Evolutionary conservation across 2,888 invertebrate genomes (phyloP).

Genomic region (Hedya salicella): DNA sequence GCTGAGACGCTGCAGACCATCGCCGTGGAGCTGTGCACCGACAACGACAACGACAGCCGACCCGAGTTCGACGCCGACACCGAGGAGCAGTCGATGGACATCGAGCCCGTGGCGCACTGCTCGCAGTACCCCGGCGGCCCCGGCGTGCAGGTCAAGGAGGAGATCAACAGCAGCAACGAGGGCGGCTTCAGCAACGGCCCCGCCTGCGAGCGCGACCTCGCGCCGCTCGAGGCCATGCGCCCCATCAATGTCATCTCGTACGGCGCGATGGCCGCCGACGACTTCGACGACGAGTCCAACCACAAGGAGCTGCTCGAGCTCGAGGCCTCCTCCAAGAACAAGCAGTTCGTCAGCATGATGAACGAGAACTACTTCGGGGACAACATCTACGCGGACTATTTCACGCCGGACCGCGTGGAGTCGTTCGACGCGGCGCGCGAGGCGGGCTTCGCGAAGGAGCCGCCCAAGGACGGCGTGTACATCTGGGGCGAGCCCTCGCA

Average conservation of each 20-base stretch:
- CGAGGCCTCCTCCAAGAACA: conserved; percentile 74
- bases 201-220: conserved; percentile 57
- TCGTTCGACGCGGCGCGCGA: conserved; percentile 69
- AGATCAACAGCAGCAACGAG: conserved; percentile 72
- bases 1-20: conserved; percentile 62
- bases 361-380: conserved; percentile 81
- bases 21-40: conserved; percentile 65
- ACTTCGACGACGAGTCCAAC: conserved; percentile 75
- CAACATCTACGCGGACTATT: conserved; percentile 80
- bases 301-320: conserved; percentile 73
- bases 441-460: conserved; percentile 59
- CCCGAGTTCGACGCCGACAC: conserved; percentile 70
- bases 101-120: conserved; percentile 64
- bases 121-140: conserved; percentile 49
- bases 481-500: conserved; percentile 77
- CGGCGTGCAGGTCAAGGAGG: conserved; percentile 72
- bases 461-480: conserved; percentile 65
- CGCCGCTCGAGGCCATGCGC: conserved; percentile 67
- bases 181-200: conserved; percentile 66
- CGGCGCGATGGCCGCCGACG: conserved; percentile 66
- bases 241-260: conserved; percentile 77
- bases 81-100: conserved; percentile 75
- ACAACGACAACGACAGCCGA: conserved; percentile 59
- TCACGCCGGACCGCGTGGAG: conserved; percentile 75
- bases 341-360: conserved; percentile 80